Evolutionary conservation across 2,797 vertebrate species (phyloP).

Genomic region (Amblyopsis hoosieri): DNA sequence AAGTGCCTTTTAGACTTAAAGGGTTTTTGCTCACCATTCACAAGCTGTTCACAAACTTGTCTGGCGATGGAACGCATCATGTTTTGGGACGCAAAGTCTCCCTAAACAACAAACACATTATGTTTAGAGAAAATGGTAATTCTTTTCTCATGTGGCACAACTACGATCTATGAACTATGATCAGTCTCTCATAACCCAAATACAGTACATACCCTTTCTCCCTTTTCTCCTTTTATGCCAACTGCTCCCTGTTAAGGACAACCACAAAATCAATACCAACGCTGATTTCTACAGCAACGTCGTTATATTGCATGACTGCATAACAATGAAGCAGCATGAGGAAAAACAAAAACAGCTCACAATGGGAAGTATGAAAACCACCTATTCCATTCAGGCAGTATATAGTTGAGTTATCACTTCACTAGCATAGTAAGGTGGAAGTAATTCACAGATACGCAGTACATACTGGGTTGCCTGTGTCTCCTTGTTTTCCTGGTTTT

Average conservation of each 20-base stretch:
- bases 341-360: too few relatives aligned
- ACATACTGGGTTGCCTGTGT: conserved; percentile 88
- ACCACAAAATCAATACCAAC: background rate
- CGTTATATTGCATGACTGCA: too few relatives aligned
- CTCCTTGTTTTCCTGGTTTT: conserved; percentile 91
- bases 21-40: conserved; percentile 85
- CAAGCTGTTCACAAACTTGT: conserved; percentile 99
- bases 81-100: conserved; percentile 94
- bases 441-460: background rate
- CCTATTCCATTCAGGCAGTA: too few relatives aligned
- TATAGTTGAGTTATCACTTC: too few relatives aligned
- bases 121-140: conserved; percentile 16
- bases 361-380: background rate
- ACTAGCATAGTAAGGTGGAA: too few relatives aligned
- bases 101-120: conserved; percentile 76
- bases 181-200: background rate
- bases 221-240: conserved; percentile 96
- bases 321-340: too few relatives aligned
- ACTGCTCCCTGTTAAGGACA: conserved; percentile 82
- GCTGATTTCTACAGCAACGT: background rate
- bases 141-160: background rate
- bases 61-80: conserved; percentile 98
- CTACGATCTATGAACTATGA: background rate
- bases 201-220: conserved; percentile 86
- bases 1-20: background rate